phyloP scores from a whole-genome alignment of 2,888 invertebrate genomes.

The Liodrosophila aerea region DNA sequence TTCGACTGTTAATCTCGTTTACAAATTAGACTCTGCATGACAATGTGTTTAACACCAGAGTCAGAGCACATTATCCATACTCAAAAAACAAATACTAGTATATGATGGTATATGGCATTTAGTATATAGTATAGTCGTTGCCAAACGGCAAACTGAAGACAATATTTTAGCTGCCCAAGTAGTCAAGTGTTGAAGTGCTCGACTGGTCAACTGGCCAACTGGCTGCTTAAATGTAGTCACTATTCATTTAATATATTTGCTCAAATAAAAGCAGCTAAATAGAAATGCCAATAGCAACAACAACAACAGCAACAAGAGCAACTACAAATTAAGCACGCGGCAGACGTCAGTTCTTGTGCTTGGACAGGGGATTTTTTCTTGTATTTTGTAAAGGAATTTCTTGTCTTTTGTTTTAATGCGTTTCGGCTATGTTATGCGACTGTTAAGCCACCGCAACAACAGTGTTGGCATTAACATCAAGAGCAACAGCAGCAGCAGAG shows the following conservation, averaged over 20 bases:
- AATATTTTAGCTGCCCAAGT: too few species aligned
- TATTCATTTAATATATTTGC: constrained; percentile 46
- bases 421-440: constrained; percentile 58
- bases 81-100: constrained; percentile 8
- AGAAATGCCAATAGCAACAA: constrained; percentile 51
- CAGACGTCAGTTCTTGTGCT: constrained; percentile 16
- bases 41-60: constrained; percentile 70
- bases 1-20: constrained; percentile 62
- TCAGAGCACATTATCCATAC: constrained; percentile 35
- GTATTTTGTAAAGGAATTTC: constrained; percentile 31
- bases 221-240: constrained; percentile 14
- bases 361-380: constrained; percentile 2
- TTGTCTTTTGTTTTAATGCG: constrained; percentile 44
- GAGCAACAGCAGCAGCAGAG: constrained; percentile 35
- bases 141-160: constrained; percentile 7
- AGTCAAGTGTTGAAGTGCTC: constrained; percentile 12
- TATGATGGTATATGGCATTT: too few species aligned
- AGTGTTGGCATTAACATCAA: constrained; percentile 41
- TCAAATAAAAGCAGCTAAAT: constrained; percentile 59
- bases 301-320: constrained; percentile 10
- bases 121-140: constrained; percentile 29
- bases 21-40: constrained; percentile 67
- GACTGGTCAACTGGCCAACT: constrained; percentile 20
- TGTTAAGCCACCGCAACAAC: constrained; percentile 53
- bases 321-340: constrained; percentile 18